Evolutionary conservation across 2,888 invertebrate genomes (phyloP), one percentile per base, ranked within the genome.

Genomic region (Eulithis prunata): DNA sequence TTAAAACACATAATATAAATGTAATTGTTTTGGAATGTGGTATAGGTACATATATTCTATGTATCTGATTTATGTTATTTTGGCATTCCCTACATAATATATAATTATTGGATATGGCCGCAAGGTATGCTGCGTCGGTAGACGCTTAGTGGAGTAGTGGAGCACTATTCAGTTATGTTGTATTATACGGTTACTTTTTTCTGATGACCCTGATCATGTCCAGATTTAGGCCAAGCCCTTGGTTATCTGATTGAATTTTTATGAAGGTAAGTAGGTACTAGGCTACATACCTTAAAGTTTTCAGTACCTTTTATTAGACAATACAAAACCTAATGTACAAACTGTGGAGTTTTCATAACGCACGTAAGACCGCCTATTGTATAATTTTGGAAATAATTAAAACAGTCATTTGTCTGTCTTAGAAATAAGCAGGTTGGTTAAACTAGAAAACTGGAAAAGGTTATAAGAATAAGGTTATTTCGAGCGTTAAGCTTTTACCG

Each of bases 181-280:
- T 88, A 67, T 89, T 86, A 86, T 89, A 89, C 90, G 89, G 89
- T 90, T 89, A 88, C 84, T 89, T 88, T 83, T 89, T 89, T 81
- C 78, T 82, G 84, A 81, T 85, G 84, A 82, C 82, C 81, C 82
- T 85, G 79, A 86, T 89, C 79, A 81, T 78, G 78, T 72, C 61
- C 76, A 77, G 75, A 78, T 82, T 81, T 77, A 75, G 79, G 78
- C 71, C 79, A 72, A 79, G 85, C 88, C 90, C 89, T 89, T 86
- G 78, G 75, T 80, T 83, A 82, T 82, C 78, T 75, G 77, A 81
- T 81, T 70, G 71, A 68, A 73, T 73, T 72, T 69, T 71, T 71
- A 69, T 67, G 52, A 67, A 70, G 53, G 64, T 65, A 58, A 8
- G 38, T 38, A 53, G 14, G 47, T 38, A 53, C 59, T 53, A 1